Conservation (phyloP, 2,888 invertebrate species). For the Eustalomyia histrio region DNA sequence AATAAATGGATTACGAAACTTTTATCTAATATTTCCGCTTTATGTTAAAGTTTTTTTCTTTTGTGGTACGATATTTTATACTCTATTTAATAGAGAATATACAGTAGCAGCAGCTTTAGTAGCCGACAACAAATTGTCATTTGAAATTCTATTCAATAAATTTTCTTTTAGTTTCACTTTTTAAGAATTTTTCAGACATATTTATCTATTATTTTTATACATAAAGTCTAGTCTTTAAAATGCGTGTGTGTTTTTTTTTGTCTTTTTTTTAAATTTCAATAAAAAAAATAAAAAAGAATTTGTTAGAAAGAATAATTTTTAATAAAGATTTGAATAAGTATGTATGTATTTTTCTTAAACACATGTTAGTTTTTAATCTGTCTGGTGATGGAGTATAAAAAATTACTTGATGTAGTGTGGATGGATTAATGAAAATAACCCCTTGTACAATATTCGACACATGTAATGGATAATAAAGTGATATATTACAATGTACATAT, state of each 20-base stretch:
- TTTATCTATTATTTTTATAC: not conserved
- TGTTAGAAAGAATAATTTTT: too few relatives aligned
- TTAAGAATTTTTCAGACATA: constrained; percentile 10
- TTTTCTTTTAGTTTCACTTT: constrained; percentile 9
- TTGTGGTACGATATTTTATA: constrained; percentile 20
- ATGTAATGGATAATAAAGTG: not conserved
- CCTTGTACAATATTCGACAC: not conserved
- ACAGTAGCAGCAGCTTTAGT: not conserved
- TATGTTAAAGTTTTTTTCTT: constrained; percentile 4
- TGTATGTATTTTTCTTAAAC: not conserved
- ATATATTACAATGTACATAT: not conserved
- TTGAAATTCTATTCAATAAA: constrained; percentile 34
- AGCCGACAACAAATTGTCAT: constrained; percentile 11
- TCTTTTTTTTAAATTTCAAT: too few relatives aligned
- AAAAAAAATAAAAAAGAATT: too few relatives aligned
- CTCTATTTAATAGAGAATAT: not conserved
- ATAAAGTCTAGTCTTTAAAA: not conserved
- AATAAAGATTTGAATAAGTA: too few relatives aligned
- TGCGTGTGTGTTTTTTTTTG: too few relatives aligned
- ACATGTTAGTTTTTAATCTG: constrained; percentile 4
- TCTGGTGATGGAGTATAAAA: constrained; percentile 27
- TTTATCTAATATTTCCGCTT: constrained; percentile 47
- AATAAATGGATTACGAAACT: not conserved
- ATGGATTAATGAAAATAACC: constrained; percentile 3
- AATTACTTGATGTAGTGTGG: constrained; percentile 6